Conservation (phyloP, 30 jellyfish, hydroid and myxozoan genomes). For the Aurelia sp. region DNA sequence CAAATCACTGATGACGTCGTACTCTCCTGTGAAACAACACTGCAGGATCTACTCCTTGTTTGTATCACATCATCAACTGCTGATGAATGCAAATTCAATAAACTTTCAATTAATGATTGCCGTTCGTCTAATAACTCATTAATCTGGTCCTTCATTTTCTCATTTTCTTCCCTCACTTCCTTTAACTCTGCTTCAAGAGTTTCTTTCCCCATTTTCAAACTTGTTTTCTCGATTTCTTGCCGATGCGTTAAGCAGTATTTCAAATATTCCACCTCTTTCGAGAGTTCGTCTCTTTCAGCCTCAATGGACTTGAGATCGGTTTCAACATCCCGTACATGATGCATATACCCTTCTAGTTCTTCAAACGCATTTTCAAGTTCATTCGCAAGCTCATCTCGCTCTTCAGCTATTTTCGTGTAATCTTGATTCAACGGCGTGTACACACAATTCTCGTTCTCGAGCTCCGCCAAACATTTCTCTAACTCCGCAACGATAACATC, state of each 20-base stretch:
- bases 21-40: constrained; percentile 80
- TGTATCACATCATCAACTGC: constrained; percentile 90
- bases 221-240: constrained; percentile 69
- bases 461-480: constrained; percentile 90
- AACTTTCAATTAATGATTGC: constrained; percentile 82
- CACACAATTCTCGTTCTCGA: constrained; percentile 68
- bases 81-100: constrained; percentile 82
- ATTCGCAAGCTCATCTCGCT: constrained; percentile 80
- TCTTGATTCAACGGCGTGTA: constrained; percentile 74
- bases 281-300: constrained; percentile 84
- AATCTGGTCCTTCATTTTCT: constrained; percentile 64
- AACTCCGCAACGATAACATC: constrained; percentile 74
- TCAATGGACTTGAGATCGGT: constrained; percentile 61
- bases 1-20: constrained; percentile 61
- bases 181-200: constrained; percentile 55
- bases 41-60: constrained; percentile 79
- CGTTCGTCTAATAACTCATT: constrained; percentile 80
- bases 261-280: constrained; percentile 73
- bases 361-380: constrained; percentile 90
- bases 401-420: constrained; percentile 78
- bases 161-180: constrained; percentile 69
- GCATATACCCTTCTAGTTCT: constrained; percentile 89
- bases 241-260: constrained; percentile 88
- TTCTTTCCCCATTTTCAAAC: constrained; percentile 64
- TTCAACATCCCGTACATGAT: constrained; percentile 77